A percentile compares a stretch with the other conserved stretches of the same genome.
Conservation (phyloP, 2,888 invertebrate species). For the Leptopilina myrica region DNA sequence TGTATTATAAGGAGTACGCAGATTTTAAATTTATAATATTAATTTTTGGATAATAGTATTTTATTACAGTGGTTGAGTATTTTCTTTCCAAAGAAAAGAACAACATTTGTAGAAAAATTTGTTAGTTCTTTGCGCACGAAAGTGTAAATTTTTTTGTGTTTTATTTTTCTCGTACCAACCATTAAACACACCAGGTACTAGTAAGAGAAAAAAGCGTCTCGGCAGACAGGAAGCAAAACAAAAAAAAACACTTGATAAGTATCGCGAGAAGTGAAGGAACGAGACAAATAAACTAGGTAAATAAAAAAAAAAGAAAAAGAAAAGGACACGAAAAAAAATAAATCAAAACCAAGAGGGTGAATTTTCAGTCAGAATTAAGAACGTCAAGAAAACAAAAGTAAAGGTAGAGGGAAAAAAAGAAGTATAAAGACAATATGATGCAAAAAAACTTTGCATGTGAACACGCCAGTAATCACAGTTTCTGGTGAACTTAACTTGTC, state of each 20-base stretch:
- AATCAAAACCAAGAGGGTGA: conserved; percentile 27
- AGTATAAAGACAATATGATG: neutral
- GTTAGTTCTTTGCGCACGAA: conserved; percentile 39
- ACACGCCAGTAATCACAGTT: conserved; percentile 43
- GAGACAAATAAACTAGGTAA: conserved; percentile 37
- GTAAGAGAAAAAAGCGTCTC: conserved; percentile 38
- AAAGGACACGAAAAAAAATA: neutral
- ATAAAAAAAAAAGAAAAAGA: conserved; percentile 30
- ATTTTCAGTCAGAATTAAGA: neutral
- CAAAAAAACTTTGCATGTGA: conserved; percentile 48
- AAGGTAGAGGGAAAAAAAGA: neutral
- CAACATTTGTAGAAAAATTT: conserved; percentile 26
- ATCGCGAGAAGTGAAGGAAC: conserved; percentile 37
- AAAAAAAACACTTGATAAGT: conserved; percentile 39
- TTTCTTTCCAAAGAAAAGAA: too few relatives aligned
- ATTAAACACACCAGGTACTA: conserved; percentile 33
- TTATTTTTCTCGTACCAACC: conserved; percentile 34
- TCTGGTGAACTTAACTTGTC: conserved; percentile 39
- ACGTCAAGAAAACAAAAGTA: conserved; percentile 34
- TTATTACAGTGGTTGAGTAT: neutral
- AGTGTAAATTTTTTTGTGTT: conserved; percentile 44
- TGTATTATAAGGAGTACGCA: too few relatives aligned
- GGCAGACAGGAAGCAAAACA: conserved; percentile 22
- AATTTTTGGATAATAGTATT: neutral
- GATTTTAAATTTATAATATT: too few relatives aligned